These are phyloP conservation scores for Harpagus bidentatus DNA, from an alignment of 2,113 vertebrate genomes.

Conservation along the genomic window DNA sequence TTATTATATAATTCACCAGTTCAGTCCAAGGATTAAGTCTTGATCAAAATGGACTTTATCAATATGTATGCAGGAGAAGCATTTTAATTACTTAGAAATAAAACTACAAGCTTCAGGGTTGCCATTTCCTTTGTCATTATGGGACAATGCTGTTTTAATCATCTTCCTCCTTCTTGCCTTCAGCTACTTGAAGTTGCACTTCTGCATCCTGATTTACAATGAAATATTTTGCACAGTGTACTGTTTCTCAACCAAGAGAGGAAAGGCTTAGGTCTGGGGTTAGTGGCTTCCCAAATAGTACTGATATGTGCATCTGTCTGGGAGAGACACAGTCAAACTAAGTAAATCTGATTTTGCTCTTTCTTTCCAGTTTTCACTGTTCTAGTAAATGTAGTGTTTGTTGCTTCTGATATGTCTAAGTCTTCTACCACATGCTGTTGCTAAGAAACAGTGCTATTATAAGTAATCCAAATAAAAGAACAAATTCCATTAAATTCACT, in stretches of 20 bases:
- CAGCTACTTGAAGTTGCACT: background rate
- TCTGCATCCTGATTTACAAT: background rate
- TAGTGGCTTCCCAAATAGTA: background rate
- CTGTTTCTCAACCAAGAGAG: background rate
- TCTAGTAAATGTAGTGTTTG: background rate
- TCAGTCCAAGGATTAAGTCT: background rate
- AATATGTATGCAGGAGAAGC: background rate
- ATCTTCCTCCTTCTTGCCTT: background rate
- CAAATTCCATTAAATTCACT: background rate
- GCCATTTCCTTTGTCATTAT: background rate
- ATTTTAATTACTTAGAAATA: background rate
- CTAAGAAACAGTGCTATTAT: conserved; percentile 32
- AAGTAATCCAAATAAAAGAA: background rate
- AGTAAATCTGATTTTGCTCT: background rate
- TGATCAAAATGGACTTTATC: background rate
- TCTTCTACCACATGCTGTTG: conserved; percentile 15
- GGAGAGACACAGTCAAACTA: background rate
- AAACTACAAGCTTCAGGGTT: background rate
- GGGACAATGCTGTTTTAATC: background rate
- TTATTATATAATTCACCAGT: background rate
- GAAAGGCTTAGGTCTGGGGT: background rate
- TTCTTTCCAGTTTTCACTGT: background rate
- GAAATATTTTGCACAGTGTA: background rate
- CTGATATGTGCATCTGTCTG: background rate
- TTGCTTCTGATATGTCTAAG: background rate